phyloP scores from a whole-genome alignment of 2,888 invertebrate genomes.

The Eueremaeus valkanovi region DNA sequence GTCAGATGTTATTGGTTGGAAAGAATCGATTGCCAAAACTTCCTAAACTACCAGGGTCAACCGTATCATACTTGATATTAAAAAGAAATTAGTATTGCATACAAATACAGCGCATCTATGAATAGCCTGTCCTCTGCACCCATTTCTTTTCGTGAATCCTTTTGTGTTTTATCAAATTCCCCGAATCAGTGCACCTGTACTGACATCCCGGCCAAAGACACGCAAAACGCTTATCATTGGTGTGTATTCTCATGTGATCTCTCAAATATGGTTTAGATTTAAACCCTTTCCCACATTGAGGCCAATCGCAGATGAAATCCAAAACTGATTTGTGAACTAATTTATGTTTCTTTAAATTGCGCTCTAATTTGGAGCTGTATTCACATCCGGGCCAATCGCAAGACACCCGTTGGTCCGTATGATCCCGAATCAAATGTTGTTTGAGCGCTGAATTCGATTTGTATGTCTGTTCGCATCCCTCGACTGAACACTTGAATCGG shows the following conservation, averaged over 20 bases:
- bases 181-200: not conserved
- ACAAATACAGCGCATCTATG: no score
- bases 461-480: not conserved
- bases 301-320: not conserved
- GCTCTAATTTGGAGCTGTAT: not conserved
- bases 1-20: no score
- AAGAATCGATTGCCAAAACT: no score
- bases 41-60: no score
- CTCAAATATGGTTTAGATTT: not conserved
- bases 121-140: no score
- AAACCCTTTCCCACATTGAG: not conserved
- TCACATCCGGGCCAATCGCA: conserved; percentile 16
- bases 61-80: no score
- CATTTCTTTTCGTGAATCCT: not conserved
- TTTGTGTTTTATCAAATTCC: not conserved
- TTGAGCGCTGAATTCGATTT: not conserved
- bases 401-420: not conserved
- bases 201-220: conserved; percentile 22
- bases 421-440: not conserved
- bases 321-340: not conserved
- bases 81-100: no score
- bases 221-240: not conserved
- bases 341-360: not conserved
- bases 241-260: not conserved
- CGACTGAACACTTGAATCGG: not conserved